phyloP scores from a whole-genome alignment of 1,140 invertebrate genomes.

The Neodiprion fabricii region DNA sequence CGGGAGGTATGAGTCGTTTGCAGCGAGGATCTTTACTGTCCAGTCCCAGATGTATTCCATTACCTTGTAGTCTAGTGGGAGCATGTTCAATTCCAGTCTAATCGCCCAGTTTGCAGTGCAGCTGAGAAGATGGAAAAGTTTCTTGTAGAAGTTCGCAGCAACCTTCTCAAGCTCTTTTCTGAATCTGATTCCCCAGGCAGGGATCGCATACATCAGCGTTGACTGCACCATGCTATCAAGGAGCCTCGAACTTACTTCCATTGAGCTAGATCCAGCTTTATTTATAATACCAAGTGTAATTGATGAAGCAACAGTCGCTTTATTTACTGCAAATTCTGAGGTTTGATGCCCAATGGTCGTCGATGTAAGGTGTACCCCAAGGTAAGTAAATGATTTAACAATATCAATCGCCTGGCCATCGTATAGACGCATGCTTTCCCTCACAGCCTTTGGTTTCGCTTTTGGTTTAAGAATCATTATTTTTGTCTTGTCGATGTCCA shows the following conservation, averaged over 20 bases:
- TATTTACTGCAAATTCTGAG: not conserved
- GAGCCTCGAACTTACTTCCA: constrained; percentile 7
- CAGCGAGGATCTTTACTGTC: constrained; percentile 18
- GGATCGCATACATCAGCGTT: constrained; percentile 20
- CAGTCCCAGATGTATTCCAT: constrained; percentile 15
- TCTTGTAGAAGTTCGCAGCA: constrained; percentile 24
- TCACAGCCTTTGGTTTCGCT: too few species aligned
- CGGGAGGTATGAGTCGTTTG: constrained; percentile 5
- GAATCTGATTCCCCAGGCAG: constrained; percentile 22
- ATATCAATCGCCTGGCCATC: not conserved
- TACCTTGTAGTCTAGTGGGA: not conserved
- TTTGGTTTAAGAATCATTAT: too few species aligned
- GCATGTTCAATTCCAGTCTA: constrained; percentile 18
- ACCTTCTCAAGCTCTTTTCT: constrained; percentile 13
- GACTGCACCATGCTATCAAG: constrained; percentile 20
- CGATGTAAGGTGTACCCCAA: constrained; percentile 11
- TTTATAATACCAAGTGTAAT: constrained; percentile 10
- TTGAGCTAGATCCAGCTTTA: constrained; percentile 16
- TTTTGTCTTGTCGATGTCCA: too few species aligned
- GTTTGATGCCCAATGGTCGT: constrained; percentile 9
- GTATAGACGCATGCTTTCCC: too few species aligned
- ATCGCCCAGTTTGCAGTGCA: constrained; percentile 18
- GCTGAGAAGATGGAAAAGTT: constrained; percentile 19
- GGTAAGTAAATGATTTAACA: constrained; percentile 15
- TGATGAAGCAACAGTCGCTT: constrained; percentile 12